Percentiles rank a stretch among this genome's conserved stretches.
phyloP scores from a whole-genome alignment of 1,140 invertebrate species.

The Eriocheir sinensis region DNA sequence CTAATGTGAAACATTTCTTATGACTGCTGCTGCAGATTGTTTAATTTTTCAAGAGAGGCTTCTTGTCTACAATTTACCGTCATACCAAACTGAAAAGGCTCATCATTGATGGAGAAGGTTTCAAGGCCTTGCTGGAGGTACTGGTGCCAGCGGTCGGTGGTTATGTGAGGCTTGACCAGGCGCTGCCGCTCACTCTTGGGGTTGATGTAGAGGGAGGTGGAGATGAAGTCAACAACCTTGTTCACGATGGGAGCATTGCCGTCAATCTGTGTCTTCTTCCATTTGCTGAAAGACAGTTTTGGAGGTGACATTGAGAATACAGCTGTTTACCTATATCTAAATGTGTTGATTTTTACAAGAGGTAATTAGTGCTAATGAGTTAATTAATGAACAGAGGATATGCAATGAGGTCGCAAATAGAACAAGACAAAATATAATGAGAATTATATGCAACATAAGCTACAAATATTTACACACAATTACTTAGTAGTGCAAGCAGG shows the following conservation, averaged over 20 bases:
- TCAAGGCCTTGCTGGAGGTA: slow-evolving; percentile 85
- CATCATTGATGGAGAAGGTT: slow-evolving; percentile 89
- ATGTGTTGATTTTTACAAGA: too few relatives aligned
- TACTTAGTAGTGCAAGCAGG: too few relatives aligned
- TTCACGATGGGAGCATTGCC: slow-evolving; percentile 87
- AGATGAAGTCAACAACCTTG: slow-evolving; percentile 90
- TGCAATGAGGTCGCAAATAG: too few relatives aligned
- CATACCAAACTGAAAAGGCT: slow-evolving; percentile 90
- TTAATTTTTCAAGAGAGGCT: background rate
- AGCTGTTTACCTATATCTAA: too few relatives aligned
- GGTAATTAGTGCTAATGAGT: too few relatives aligned
- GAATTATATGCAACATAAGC: too few relatives aligned
- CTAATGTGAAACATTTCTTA: too few relatives aligned
- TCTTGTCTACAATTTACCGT: slow-evolving; percentile 75
- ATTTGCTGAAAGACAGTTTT: slow-evolving; percentile 85
- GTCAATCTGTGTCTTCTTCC: slow-evolving; percentile 88
- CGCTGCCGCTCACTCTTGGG: slow-evolving; percentile 82
- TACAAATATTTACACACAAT: too few relatives aligned
- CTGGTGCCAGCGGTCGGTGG: slow-evolving; percentile 87
- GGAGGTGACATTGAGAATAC: background rate
- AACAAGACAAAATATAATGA: too few relatives aligned
- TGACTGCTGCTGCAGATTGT: too few relatives aligned
- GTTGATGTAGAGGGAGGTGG: slow-evolving; percentile 90
- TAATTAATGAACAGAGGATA: too few relatives aligned
- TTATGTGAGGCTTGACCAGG: slow-evolving; percentile 81